Evolutionary conservation across 2,113 vertebrate species (phyloP).

Genomic region (Ochotona princeps): DNA sequence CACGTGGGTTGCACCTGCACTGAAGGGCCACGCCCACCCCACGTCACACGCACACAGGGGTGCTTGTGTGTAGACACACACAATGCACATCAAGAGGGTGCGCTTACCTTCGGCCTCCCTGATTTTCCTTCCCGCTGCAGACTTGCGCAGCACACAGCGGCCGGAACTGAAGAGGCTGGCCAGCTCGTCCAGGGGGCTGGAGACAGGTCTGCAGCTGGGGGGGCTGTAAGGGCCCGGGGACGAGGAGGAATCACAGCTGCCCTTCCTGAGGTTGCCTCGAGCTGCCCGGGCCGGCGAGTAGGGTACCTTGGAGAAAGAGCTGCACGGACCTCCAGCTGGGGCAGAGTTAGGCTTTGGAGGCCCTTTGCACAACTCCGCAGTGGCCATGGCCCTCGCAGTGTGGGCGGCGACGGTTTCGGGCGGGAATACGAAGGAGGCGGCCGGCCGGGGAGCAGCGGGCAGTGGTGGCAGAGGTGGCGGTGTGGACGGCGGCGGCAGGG

Average conservation of each 20-base stretch:
- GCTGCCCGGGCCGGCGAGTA: conserved; percentile 91
- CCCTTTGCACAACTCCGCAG: conserved; percentile 86
- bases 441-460: conserved; percentile 87
- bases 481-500: conserved; percentile 87
- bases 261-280: conserved; percentile 88
- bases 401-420: conserved; percentile 86
- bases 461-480: conserved; percentile 87
- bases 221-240: conserved; percentile 92
- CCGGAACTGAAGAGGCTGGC: conserved; percentile 96
- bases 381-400: conserved; percentile 83
- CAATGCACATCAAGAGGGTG: too few relatives aligned
- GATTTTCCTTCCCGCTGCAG: conserved; percentile 92
- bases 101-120: conserved; percentile 91
- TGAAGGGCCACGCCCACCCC: background rate
- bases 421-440: conserved; percentile 92
- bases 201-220: conserved; percentile 90
- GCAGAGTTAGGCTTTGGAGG: conserved; percentile 84
- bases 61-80: too few relatives aligned
- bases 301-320: conserved; percentile 81
- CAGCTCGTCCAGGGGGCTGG: conserved; percentile 97
- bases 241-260: conserved; percentile 88
- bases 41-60: too few relatives aligned
- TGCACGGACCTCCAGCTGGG: conserved; percentile 85
- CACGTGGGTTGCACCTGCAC: too few relatives aligned
- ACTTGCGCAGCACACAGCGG: conserved; percentile 93